phyloP scores from a whole-genome alignment of 2,888 invertebrate species.

The Eudasyphora cyanicolor region DNA sequence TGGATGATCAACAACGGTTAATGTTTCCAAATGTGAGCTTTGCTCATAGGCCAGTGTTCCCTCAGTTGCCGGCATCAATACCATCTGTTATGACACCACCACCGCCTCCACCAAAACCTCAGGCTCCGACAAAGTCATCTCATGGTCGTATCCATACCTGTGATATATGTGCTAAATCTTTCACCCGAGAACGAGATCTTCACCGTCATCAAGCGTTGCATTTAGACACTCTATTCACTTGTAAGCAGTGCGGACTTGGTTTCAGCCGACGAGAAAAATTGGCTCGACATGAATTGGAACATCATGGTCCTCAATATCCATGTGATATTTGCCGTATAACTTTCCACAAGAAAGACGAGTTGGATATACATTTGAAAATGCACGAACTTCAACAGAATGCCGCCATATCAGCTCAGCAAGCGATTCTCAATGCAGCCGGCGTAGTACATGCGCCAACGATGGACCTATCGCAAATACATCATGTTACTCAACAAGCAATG shows the following conservation, averaged over 20 bases:
- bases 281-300: constrained; percentile 84
- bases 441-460: constrained; percentile 42
- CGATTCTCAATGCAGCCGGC: constrained; percentile 50
- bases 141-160: constrained; percentile 82
- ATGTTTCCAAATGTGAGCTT: constrained; percentile 63
- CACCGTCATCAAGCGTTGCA: constrained; percentile 86
- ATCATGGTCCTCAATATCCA: constrained; percentile 83
- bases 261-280: constrained; percentile 84
- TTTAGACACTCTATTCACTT: constrained; percentile 86
- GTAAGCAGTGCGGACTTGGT: constrained; percentile 83
- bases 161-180: constrained; percentile 85
- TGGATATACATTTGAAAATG: constrained; percentile 77
- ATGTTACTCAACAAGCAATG: constrained; percentile 54
- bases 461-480: constrained; percentile 42
- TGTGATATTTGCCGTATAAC: constrained; percentile 82
- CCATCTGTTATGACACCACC: constrained; percentile 14
- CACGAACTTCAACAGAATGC: constrained; percentile 76
- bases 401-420: constrained; percentile 66
- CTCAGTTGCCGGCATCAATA: constrained; percentile 43
- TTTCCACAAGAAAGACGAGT: constrained; percentile 74
- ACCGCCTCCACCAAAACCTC: constrained; percentile 43
- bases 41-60: constrained; percentile 32
- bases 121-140: constrained; percentile 72
- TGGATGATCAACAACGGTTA: constrained; percentile 76
- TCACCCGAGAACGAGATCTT: constrained; percentile 85